Evolutionary conservation across 2,113 vertebrate genomes (phyloP).

Genomic region (Macquaria australasica): DNA sequence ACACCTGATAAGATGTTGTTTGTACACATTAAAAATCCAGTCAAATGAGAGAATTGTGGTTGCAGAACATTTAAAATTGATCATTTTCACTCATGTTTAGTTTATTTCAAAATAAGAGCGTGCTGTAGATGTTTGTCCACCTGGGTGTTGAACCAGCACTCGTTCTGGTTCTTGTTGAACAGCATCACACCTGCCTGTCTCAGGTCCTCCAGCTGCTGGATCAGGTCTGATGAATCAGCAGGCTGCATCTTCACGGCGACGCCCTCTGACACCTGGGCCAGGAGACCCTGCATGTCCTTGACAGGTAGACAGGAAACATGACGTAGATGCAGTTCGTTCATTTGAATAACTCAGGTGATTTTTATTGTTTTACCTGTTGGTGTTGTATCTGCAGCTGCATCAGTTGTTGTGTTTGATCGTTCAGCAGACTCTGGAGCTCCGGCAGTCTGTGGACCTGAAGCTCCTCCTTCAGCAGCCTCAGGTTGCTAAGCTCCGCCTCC

Average conservation of each 20-base stretch:
- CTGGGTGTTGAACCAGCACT: slow-evolving; percentile 15
- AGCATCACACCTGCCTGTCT: background rate
- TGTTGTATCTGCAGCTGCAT: slow-evolving; percentile 16
- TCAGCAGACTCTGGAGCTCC: slow-evolving; percentile 6
- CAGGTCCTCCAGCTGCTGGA: slow-evolving; percentile 33
- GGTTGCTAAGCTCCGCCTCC: slow-evolving; percentile 37
- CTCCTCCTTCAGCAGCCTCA: slow-evolving; percentile 28
- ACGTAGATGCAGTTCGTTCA: background rate
- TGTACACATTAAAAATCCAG: background rate
- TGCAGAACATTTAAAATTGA: background rate
- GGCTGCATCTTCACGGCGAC: slow-evolving; percentile 14
- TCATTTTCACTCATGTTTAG: accelerated
- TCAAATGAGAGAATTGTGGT: background rate
- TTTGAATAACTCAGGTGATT: background rate
- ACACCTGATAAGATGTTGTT: background rate
- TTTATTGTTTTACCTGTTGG: slow-evolving; percentile 34
- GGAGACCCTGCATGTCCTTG: slow-evolving; percentile 45
- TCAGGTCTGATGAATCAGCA: slow-evolving; percentile 14
- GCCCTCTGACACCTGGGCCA: background rate
- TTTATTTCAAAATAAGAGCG: slow-evolving; percentile 10
- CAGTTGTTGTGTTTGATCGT: background rate
- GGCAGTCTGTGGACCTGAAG: slow-evolving; percentile 37
- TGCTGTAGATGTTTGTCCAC: slow-evolving; percentile 8
- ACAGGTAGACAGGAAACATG: background rate
- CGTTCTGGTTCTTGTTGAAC: background rate